A percentile compares a stretch with the other conserved stretches of the same genome.
phyloP scores from a whole-genome alignment of 2,797 vertebrate species.

The Pogoniulus pusillus region DNA sequence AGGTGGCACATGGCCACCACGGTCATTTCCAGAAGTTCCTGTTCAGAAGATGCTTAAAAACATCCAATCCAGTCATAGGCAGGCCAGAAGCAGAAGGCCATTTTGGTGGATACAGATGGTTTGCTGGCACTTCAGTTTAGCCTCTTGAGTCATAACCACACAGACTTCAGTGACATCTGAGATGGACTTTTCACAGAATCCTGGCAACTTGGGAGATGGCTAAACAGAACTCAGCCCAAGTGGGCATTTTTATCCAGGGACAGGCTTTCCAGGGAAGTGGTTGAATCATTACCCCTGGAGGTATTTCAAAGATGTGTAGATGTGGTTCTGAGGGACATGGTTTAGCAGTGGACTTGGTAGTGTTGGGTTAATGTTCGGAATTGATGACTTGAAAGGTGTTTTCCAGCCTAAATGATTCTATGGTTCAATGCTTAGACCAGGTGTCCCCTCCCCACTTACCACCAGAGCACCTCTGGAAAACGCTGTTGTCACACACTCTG shows the following conservation, averaged over 20 bases:
- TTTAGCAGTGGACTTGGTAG: no score
- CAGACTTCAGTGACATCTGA: constrained; percentile 14
- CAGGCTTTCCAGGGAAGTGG: no score
- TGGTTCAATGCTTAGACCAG: neutral
- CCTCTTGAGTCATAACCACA: constrained; percentile 65
- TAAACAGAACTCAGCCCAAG: neutral
- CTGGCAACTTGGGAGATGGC: neutral
- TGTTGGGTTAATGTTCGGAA: no score
- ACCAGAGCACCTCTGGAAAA: neutral
- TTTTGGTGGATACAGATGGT: neutral
- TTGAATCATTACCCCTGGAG: no score
- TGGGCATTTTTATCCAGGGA: neutral
- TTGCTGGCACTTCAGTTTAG: constrained; percentile 28
- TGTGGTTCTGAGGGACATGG: no score
- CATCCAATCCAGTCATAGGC: neutral
- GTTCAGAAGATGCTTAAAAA: constrained; percentile 15
- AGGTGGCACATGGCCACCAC: constrained; percentile 77
- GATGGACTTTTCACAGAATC: neutral
- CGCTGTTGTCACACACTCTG: rapidly evolving
- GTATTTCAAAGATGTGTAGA: no score
- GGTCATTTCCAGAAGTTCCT: neutral
- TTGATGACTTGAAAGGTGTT: no score
- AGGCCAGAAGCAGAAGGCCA: constrained; percentile 26
- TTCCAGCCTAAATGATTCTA: no score
- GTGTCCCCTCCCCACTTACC: neutral